Conservation (phyloP, 2,888 invertebrate genomes). For the Lasioglossum lativentre region DNA sequence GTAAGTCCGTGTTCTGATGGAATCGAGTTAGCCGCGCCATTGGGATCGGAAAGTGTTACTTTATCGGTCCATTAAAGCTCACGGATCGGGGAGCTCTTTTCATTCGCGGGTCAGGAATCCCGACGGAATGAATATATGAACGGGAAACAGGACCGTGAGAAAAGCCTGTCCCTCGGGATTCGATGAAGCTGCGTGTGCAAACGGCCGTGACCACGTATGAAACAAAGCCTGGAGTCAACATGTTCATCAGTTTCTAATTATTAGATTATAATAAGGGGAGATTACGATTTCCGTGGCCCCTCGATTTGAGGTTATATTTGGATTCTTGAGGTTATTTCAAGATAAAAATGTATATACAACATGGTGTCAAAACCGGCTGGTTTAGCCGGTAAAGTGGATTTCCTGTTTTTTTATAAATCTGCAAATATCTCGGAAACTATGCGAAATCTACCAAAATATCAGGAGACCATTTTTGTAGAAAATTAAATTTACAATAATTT, state of each 20-base stretch:
- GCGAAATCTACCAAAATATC: no score
- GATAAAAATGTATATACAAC: no score
- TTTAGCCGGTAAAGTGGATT: no score
- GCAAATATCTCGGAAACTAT: no score
- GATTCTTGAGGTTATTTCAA: no score
- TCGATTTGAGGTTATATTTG: no score
- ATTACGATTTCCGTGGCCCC: no score
- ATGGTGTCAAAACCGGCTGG: no score
- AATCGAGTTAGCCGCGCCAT: constrained; percentile 39
- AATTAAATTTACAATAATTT: no score
- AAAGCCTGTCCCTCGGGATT: background rate
- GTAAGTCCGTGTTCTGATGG: constrained; percentile 19
- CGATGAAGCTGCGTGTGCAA: background rate
- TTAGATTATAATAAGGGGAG: no score
- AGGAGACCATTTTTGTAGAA: no score
- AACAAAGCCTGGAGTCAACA: background rate
- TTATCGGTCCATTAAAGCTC: constrained; percentile 16
- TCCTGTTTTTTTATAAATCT: no score
- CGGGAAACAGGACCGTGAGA: background rate
- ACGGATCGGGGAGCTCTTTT: constrained; percentile 25
- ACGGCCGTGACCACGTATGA: background rate
- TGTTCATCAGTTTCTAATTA: background rate
- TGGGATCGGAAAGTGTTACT: constrained; percentile 37
- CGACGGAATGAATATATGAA: background rate
- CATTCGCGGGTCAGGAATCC: background rate